Conservation (phyloP, 2,797 vertebrate genomes). For the Glyptemys insculpta region DNA sequence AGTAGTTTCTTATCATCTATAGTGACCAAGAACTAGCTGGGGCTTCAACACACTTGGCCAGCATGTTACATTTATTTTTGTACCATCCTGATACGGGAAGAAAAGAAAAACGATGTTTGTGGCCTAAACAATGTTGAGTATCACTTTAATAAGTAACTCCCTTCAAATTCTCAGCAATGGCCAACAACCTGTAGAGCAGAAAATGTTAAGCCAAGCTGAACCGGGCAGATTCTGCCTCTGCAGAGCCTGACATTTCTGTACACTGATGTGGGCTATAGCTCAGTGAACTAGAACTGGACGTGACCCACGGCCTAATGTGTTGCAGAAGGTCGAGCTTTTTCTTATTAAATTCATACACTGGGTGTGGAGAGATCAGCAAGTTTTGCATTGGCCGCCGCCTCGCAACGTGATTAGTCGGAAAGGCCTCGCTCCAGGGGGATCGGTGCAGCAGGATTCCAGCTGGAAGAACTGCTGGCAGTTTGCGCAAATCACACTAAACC, state of each 20-base stretch:
- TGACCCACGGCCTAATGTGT: neutral
- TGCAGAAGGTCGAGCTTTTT: neutral
- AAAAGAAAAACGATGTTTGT: neutral
- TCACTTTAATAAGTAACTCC: neutral
- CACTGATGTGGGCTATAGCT: neutral
- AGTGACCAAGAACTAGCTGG: fast-evolving
- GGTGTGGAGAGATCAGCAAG: neutral
- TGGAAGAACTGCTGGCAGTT: neutral
- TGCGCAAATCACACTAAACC: neutral
- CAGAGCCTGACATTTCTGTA: neutral
- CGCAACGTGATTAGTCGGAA: neutral
- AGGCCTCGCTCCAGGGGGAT: neutral
- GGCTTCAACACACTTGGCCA: neutral
- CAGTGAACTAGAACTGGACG: too few relatives aligned
- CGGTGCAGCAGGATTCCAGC: neutral
- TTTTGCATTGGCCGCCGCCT: neutral
- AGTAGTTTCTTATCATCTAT: neutral
- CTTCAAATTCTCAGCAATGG: neutral
- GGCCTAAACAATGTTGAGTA: neutral
- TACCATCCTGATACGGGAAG: neutral
- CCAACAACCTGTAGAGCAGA: neutral
- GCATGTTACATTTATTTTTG: neutral
- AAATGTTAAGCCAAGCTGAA: neutral
- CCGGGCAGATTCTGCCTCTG: neutral
- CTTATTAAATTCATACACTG: neutral